These are phyloP conservation scores for Neodiprion fabricii DNA, from an alignment of 1,140 invertebrate species.

Conservation along the genomic window DNA sequence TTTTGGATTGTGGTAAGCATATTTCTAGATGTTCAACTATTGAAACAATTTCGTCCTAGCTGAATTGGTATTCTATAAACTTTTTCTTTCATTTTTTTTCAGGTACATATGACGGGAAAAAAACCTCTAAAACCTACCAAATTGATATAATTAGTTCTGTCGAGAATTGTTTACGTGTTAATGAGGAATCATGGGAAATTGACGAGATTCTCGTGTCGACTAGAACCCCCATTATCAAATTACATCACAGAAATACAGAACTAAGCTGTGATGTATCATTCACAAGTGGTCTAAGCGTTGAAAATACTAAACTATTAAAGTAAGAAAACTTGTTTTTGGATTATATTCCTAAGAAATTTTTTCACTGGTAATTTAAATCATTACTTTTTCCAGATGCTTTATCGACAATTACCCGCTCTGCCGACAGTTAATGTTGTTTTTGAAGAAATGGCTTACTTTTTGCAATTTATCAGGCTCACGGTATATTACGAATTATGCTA, in stretches of 20 bases:
- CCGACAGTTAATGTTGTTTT: constrained; percentile 49
- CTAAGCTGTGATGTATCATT: constrained; percentile 67
- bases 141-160: not conserved
- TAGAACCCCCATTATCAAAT: constrained; percentile 65
- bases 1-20: constrained; percentile 57
- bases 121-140: not conserved
- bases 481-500: constrained; percentile 29
- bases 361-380: constrained; percentile 2
- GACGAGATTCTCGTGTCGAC: constrained; percentile 29
- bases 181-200: constrained; percentile 28
- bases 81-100: not conserved
- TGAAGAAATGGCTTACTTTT: constrained; percentile 62
- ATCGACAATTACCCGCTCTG: constrained; percentile 47
- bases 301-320: constrained; percentile 63
- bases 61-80: constrained; percentile 6
- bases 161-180: not conserved
- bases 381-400: constrained; percentile 47
- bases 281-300: constrained; percentile 61
- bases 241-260: constrained; percentile 53
- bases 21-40: not conserved
- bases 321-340: constrained; percentile 32
- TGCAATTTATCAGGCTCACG: constrained; percentile 32
- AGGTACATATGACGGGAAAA: not conserved
- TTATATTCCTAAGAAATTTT: not conserved
- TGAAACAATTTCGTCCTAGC: not conserved